phyloP scores from a whole-genome alignment of 2,797 vertebrate genomes.

The Salarias fasciatus region DNA sequence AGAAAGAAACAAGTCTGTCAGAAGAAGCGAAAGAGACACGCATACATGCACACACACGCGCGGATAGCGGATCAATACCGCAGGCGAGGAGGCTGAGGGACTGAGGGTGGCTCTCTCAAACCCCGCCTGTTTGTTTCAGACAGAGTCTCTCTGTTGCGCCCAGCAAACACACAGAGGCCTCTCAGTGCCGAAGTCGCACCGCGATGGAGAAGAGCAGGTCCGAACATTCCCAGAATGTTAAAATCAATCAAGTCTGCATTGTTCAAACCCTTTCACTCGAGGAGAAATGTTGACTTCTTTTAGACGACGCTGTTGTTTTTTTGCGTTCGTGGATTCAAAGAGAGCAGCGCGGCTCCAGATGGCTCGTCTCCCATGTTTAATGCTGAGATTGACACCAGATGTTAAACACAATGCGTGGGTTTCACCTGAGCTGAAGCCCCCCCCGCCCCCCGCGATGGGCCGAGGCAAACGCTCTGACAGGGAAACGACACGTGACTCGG shows the following conservation, averaged over 20 bases:
- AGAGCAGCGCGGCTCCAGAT: slow-evolving; percentile 57
- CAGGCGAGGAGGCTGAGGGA: slow-evolving; percentile 55
- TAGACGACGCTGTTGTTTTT: too few species aligned
- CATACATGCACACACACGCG: slow-evolving; percentile 24
- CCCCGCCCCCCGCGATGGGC: slow-evolving; percentile 26
- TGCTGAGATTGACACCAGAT: slow-evolving; percentile 47
- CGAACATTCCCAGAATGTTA: slow-evolving; percentile 76
- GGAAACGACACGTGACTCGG: slow-evolving; percentile 30
- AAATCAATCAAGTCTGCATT: slow-evolving; percentile 67
- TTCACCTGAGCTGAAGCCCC: slow-evolving; percentile 54
- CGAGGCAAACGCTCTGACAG: slow-evolving; percentile 19
- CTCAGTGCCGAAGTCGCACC: slow-evolving; percentile 68
- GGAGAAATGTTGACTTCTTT: too few species aligned
- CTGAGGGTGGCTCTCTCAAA: slow-evolving; percentile 67
- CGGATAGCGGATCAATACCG: slow-evolving; percentile 69
- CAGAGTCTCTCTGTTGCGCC: slow-evolving; percentile 75
- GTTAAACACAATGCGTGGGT: slow-evolving; percentile 52
- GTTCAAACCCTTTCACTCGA: not conserved
- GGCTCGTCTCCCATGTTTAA: slow-evolving; percentile 50
- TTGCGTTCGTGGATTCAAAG: slow-evolving; percentile 33
- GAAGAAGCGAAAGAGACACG: slow-evolving; percentile 32
- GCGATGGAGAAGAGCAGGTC: slow-evolving; percentile 66
- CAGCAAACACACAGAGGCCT: slow-evolving; percentile 66
- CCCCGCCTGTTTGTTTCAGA: slow-evolving; percentile 68
- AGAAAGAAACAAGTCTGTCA: slow-evolving; percentile 57